phyloP scores from a whole-genome alignment of 2,888 invertebrate genomes.

The Platycheirus rosarum region DNA sequence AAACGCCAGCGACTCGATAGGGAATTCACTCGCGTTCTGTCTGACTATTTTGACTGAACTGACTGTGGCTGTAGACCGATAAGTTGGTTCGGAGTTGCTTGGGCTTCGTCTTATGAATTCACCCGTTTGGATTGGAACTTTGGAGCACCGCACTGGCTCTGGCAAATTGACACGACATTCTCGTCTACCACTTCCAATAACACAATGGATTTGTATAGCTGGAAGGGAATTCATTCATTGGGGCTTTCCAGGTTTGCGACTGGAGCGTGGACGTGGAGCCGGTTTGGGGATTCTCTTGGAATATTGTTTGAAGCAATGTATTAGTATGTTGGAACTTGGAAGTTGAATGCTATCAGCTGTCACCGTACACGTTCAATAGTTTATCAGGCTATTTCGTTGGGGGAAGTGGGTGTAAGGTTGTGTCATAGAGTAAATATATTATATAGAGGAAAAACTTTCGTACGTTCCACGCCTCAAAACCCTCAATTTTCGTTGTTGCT shows the following conservation, averaged over 20 bases:
- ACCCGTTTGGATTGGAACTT: slow-evolving; percentile 53
- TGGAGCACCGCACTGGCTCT: background rate
- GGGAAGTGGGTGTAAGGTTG: too few species aligned
- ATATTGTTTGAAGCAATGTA: background rate
- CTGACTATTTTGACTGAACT: slow-evolving; percentile 47
- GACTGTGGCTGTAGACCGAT: slow-evolving; percentile 14
- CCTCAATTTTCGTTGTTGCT: too few species aligned
- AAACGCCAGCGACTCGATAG: slow-evolving; percentile 31
- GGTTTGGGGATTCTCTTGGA: slow-evolving; percentile 41
- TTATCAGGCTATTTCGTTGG: background rate
- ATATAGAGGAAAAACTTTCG: too few species aligned
- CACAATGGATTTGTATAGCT: slow-evolving; percentile 47
- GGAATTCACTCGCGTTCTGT: slow-evolving; percentile 48
- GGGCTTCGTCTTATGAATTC: slow-evolving; percentile 40
- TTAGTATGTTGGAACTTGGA: slow-evolving; percentile 44
- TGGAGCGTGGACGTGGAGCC: slow-evolving; percentile 49
- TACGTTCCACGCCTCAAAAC: too few species aligned
- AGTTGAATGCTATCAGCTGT: slow-evolving; percentile 1
- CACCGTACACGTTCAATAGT: slow-evolving; percentile 8
- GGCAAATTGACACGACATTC: too few species aligned
- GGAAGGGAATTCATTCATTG: slow-evolving; percentile 66
- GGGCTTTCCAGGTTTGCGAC: slow-evolving; percentile 33
- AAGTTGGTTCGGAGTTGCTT: slow-evolving; percentile 55
- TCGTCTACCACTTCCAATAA: slow-evolving; percentile 29
- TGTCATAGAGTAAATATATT: too few species aligned